Base-by-base conservation (phyloP, 30 jellyfish, hydroid and myxozoan species). In the Mastigias papua region DNA sequence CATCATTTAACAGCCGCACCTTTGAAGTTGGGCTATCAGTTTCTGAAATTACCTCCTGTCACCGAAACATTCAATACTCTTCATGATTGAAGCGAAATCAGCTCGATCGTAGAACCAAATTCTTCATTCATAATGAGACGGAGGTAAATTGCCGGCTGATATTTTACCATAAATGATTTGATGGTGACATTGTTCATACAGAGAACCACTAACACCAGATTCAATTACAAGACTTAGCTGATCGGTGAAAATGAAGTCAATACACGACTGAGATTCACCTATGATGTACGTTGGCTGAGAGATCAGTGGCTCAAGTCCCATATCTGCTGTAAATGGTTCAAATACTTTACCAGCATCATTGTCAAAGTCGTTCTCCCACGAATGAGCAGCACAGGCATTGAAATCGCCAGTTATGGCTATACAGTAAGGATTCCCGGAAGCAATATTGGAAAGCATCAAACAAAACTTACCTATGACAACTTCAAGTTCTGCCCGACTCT, bases 91-190 rank as follows among this genome's bases (percentile, higher is more conserved):
- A 46, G 27, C 23, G 34, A 48, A n/a, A 48, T 74, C 49, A 25
- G 86, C 86, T 22, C 86, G 72, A 29, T 74, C 86, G 46, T 74
- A 57, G 34, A 30, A 71, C 83, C 83, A 71, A 71, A 71, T 0
- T 0, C 66, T 71, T 11, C 65, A 68, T 0, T 15, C 32, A 22
- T 68, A 35, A 34, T 0, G 83, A 0, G 66, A 68, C 32, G 67
- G 67, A 28, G 69, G 28, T 0, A 71, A 32, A 21, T 22, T 66
- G 0, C n/a, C 31, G 7, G 25, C n/a, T 15, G 37, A 0, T 32
- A 66, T 15, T 66, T 32, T 66, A 32, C 78, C 78, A 66, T 66
- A 66, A 30, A 66, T 15, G 20, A 66, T 66, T 28, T 66, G 78
- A 28, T 32, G 78, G 31, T 66, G 78, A 32, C 78, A 66, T 19